phyloP scores from a whole-genome alignment of 64 coral and sea anemone genomes.

The Pocillopora verrucosa region DNA sequence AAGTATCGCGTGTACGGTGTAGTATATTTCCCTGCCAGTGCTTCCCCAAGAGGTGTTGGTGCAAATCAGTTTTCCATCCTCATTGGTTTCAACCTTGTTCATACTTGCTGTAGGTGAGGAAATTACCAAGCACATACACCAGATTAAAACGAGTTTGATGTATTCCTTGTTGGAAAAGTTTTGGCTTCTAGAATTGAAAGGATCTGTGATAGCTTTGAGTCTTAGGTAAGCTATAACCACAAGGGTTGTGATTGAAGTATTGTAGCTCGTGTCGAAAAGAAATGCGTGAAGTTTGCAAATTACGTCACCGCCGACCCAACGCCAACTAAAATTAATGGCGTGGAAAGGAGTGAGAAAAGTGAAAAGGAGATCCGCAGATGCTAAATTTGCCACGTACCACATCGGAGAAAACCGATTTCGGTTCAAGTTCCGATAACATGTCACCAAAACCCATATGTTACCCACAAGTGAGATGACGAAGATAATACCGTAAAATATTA shows the following conservation, averaged over 20 bases:
- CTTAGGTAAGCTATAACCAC: constrained; percentile 24
- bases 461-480: neutral
- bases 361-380: constrained; percentile 52
- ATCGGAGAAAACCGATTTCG: constrained; percentile 9
- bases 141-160: neutral
- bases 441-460: constrained; percentile 45
- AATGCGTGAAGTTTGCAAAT: constrained; percentile 57
- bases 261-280: constrained; percentile 46
- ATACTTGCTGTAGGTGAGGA: neutral
- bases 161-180: neutral
- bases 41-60: constrained; percentile 15
- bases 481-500: neutral
- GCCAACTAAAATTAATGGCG: constrained; percentile 7
- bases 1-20: constrained; percentile 11
- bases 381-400: constrained; percentile 54
- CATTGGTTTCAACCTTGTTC: neutral
- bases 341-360: constrained; percentile 40
- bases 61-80: neutral
- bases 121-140: neutral
- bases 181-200: neutral
- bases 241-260: constrained; percentile 41
- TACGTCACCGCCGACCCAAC: constrained; percentile 36
- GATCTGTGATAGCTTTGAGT: constrained; percentile 6
- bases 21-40: constrained; percentile 19
- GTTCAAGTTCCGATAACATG: constrained; percentile 15